phyloP scores from a whole-genome alignment of 2,797 vertebrate species.

The Agapornis canus region DNA sequence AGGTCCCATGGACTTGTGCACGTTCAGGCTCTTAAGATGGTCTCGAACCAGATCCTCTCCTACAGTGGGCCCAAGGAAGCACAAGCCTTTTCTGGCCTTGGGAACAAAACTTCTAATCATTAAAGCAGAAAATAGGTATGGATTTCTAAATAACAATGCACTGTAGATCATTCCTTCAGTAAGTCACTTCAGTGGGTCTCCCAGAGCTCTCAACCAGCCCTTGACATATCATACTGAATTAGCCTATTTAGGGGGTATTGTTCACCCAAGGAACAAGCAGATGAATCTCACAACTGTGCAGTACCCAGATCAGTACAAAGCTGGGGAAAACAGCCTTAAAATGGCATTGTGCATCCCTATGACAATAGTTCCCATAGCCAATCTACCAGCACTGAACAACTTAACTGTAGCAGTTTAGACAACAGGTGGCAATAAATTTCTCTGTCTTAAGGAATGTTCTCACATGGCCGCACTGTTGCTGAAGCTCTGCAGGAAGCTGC shows the following conservation, averaged over 20 bases:
- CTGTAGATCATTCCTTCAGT: neutral
- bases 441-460: neutral
- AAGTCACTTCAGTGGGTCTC: neutral
- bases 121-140: neutral
- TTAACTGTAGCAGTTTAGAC: neutral
- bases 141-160: neutral
- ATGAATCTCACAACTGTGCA: neutral
- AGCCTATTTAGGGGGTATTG: neutral
- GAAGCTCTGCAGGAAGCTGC: neutral
- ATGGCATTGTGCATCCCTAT: neutral
- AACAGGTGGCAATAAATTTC: neutral
- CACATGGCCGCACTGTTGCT: accelerated
- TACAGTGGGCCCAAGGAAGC: no score
- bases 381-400: neutral
- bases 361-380: neutral
- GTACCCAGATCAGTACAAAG: neutral
- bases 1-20: no score
- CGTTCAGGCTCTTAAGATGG: no score
- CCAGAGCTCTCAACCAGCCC: neutral
- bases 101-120: neutral
- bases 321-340: neutral
- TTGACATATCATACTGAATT: neutral
- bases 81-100: neutral
- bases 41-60: no score
- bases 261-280: neutral